Evolutionary conservation across 1,140 invertebrate species (phyloP), one percentile per base, ranked within the genome.

Genomic region (Medauroidea extradentata): DNA sequence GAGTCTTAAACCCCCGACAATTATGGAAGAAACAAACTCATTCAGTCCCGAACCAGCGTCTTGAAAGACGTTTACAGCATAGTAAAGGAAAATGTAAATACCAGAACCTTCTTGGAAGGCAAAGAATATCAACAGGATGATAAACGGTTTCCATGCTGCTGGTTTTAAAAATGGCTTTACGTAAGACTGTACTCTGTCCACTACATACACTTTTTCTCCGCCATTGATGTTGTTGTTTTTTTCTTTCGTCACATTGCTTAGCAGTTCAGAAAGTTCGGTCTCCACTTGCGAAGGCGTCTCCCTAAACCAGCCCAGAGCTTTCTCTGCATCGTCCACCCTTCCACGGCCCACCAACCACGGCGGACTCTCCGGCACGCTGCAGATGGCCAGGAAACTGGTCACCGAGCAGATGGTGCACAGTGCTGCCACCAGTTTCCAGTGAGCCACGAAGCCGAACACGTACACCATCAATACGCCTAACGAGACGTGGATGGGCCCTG

Each of bases 21-120:
- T 83, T 38, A 93, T 89, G 1, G 88, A 87, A 0, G 84, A 83
- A 0, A 84, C 73, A 63, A 85, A 85, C 41, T 84, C 84, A 61
- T 91, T 82, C 1, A 90, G 74, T 54, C 79, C 79, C 8, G 84
- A 77, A 2, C 85, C 83, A 14, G 86, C 82, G 7, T 85, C 80
- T 59, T 84, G 78, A 65, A 89, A 84, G 64, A 89, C 81, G 54
- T 79, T 81, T 0, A 89, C 85, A 0, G 85, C 84, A 64, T 90
- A 91, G 69, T 88, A 91, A 34, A 91, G 75, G 5, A 91, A 83
- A 1, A 87, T 84, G 72, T 91, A 88, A 16, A 88, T 87, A 3
- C 87, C 87, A 0, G 83, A 85, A 49, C 85, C 75, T 65, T 88
- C 85, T 78, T 89, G 87, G 57, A 87, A 81, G 5, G 83, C 65